Base-by-base conservation (phyloP, 2,113 vertebrate genomes). In the Gallinago jamesoni region DNA sequence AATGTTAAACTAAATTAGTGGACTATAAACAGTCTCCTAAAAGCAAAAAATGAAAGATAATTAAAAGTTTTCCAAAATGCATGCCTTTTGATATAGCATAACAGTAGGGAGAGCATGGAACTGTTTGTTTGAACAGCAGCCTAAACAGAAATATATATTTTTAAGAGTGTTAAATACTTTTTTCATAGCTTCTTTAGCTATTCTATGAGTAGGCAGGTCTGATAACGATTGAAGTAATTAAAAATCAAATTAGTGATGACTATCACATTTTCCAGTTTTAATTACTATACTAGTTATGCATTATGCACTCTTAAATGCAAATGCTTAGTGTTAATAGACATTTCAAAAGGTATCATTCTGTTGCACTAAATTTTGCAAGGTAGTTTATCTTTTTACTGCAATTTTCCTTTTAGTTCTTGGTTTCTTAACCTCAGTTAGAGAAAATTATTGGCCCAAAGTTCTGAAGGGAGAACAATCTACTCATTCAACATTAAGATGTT, bases 81-180 rank as follows among this genome's bases (percentile, higher is more conserved):
- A 27, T 35, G 15, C 13, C 37, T 87, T 81, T 64, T 74, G 59
- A 52, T 45, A 60, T 18, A 92, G 45, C 52, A 87, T 62, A 90
- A 86, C 56, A 79, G 43, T 41, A 52, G 20, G 47, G 41, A 50
- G 60, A 86, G 74, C 76, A 56, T 55, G 62, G 4, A 97, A 59
- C 33, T 72, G 24, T 59, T 30, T 72, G 24, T 59, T 30, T 91
- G 35, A 96, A 95, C 72, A 55, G 35, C 10, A 96, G 20, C 30
- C 56, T 79, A 79, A 96, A 94, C 41, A 69, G 45, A 24, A 41
- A n/a, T 87, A 31, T 59, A 70, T 82, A 72, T 39, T 84, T 76
- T 96, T 96, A 91, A 94, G 45, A 81, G 52, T 55, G 53, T 84
- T 91, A 96, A 93, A 89, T 89, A 66, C n/a, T 92, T 68, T 85